Conservation (phyloP, 2,797 vertebrate genomes). For the Halcyon badia region DNA sequence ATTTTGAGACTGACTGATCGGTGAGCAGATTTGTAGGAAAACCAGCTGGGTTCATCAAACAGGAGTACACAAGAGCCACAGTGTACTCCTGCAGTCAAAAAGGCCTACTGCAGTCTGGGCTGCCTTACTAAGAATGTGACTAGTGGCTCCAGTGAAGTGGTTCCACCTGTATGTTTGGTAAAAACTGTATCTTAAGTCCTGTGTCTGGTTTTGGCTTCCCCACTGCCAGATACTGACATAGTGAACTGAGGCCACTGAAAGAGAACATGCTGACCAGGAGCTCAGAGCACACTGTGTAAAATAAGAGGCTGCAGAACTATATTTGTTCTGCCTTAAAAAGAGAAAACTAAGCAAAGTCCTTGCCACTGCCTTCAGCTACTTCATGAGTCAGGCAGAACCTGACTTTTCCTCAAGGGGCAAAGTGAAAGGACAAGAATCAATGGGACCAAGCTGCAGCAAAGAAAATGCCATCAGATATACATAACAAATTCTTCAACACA, state of each 20-base stretch:
- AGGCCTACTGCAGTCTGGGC: fast-evolving
- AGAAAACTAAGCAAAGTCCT: background rate
- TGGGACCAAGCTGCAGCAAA: background rate
- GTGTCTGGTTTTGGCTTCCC: background rate
- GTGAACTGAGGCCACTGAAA: background rate
- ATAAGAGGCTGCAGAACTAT: background rate
- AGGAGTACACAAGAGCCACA: background rate
- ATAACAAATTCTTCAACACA: background rate
- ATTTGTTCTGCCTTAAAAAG: background rate
- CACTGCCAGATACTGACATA: background rate
- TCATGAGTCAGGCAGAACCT: background rate
- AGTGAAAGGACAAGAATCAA: background rate
- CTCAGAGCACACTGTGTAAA: background rate
- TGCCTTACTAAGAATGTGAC: background rate
- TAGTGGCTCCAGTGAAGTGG: background rate
- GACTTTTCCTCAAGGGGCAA: background rate
- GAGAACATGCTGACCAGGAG: background rate
- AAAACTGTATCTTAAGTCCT: background rate
- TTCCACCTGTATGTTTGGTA: background rate
- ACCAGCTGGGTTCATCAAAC: background rate
- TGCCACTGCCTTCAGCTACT: background rate
- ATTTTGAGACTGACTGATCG: background rate
- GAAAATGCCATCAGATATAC: background rate
- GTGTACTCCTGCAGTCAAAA: background rate
- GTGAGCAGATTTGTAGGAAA: background rate